phyloP scores from a whole-genome alignment of 2,797 vertebrate genomes.

The Bovichtus variegatus region DNA sequence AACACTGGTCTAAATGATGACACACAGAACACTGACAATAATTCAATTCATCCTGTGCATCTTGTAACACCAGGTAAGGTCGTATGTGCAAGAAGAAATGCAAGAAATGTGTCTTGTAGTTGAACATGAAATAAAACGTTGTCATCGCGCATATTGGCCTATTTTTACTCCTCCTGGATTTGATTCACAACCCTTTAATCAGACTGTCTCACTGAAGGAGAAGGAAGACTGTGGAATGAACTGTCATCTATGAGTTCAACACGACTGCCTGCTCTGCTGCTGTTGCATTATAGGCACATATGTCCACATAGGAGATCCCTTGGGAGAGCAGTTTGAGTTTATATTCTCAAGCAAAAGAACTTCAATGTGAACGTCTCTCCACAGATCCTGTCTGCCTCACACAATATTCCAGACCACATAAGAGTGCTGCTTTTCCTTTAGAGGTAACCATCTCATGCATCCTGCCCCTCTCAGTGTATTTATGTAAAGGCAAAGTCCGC shows the following conservation, averaged over 20 bases:
- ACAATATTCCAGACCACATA: constrained; percentile 26
- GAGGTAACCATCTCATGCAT: constrained; percentile 5
- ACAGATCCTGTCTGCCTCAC: constrained; percentile 51
- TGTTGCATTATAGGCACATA: constrained; percentile 42
- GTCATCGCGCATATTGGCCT: constrained; percentile 32
- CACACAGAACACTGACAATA: background rate
- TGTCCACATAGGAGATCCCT: constrained; percentile 53
- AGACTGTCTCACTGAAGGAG: constrained; percentile 29
- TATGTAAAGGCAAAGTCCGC: constrained; percentile 30
- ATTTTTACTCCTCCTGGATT: constrained; percentile 50
- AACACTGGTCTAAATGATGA: no score
- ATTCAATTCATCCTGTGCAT: background rate
- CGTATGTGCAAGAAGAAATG: background rate
- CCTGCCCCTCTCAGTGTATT: constrained; percentile 9
- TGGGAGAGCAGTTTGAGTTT: constrained; percentile 54
- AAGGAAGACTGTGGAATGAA: constrained; percentile 40
- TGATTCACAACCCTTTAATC: constrained; percentile 47
- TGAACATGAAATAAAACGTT: constrained; percentile 24
- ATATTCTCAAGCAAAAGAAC: constrained; percentile 52
- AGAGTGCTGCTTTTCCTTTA: constrained; percentile 30
- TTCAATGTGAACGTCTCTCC: constrained; percentile 28
- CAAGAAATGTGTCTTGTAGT: background rate
- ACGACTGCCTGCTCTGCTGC: constrained; percentile 37
- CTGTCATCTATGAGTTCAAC: constrained; percentile 52
- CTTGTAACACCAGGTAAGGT: background rate